A percentile compares a stretch with the other conserved stretches of the same genome.
These are phyloP conservation scores for Cancer borealis DNA, from an alignment of 2,888 invertebrate species.

Conservation along the genomic window DNA sequence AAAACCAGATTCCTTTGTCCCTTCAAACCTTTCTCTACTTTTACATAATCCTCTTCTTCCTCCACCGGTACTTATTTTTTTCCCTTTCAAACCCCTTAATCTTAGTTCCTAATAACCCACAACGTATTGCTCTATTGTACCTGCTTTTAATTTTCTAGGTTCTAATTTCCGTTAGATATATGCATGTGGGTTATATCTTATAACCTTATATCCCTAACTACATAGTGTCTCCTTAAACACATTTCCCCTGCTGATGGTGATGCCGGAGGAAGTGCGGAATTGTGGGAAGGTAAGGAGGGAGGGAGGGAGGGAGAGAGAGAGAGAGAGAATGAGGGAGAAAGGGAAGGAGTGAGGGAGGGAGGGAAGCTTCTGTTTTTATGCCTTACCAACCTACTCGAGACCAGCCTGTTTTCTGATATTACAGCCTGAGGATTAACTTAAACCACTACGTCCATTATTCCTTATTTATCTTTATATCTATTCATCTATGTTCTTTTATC, in stretches of 20 bases:
- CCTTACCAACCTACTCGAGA: neutral
- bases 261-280: neutral
- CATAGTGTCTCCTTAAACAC: conserved; percentile 16
- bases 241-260: neutral
- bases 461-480: neutral
- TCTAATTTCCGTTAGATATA: neutral
- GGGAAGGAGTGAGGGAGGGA: neutral
- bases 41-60: neutral
- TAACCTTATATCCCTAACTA: too few relatives aligned
- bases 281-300: neutral
- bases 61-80: neutral
- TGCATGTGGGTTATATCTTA: neutral
- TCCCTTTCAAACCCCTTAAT: neutral
- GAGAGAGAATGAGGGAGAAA: neutral
- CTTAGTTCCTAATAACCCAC: neutral
- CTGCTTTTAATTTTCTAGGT: neutral
- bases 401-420: neutral
- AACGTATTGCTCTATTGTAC: neutral
- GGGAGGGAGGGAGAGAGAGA: neutral
- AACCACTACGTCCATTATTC: neutral
- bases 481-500: neutral
- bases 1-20: neutral
- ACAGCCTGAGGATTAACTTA: neutral
- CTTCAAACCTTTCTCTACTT: neutral
- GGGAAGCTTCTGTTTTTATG: neutral